A percentile compares a stretch with the other conserved stretches of the same genome.
phyloP scores from a whole-genome alignment of 2,888 invertebrate species.

The Eueremaeus valkanovi region DNA sequence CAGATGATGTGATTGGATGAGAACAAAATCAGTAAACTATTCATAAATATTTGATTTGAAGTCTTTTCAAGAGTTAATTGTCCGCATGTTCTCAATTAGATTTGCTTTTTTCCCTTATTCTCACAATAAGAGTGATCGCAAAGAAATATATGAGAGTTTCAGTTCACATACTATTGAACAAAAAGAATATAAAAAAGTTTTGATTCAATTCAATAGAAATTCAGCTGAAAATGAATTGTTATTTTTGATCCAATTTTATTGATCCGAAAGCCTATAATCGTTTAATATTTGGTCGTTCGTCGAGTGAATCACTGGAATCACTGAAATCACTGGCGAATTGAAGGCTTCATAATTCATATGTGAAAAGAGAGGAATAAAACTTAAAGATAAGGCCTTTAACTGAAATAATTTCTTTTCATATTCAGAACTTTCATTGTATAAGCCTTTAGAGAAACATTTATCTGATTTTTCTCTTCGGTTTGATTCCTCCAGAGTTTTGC shows the following conservation, averaged over 20 bases:
- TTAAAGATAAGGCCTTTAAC: constrained; percentile 4
- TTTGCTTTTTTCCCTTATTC: background rate
- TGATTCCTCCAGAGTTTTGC: constrained; percentile 14
- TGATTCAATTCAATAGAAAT: too few relatives aligned
- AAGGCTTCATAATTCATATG: too few relatives aligned
- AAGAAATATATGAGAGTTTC: background rate
- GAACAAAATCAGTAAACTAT: too few relatives aligned
- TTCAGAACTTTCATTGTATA: background rate
- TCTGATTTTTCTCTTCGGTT: background rate
- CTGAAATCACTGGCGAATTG: too few relatives aligned
- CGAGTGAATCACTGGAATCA: too few relatives aligned
- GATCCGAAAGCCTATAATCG: too few relatives aligned
- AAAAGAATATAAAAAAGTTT: background rate
- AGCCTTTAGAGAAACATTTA: constrained; percentile 16
- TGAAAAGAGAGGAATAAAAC: too few relatives aligned
- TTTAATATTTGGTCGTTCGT: too few relatives aligned
- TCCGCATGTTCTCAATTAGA: constrained; percentile 6
- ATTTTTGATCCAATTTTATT: too few relatives aligned
- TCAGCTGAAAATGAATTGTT: too few relatives aligned
- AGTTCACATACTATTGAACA: background rate
- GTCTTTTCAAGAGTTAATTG: background rate
- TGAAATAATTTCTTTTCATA: constrained; percentile 3
- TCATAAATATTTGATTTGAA: constrained; percentile 1
- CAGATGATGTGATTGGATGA: too few relatives aligned
- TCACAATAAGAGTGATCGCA: background rate